These are phyloP conservation scores for Allobates femoralis DNA, from an alignment of 2,797 vertebrate genomes.

Conservation along the genomic window DNA sequence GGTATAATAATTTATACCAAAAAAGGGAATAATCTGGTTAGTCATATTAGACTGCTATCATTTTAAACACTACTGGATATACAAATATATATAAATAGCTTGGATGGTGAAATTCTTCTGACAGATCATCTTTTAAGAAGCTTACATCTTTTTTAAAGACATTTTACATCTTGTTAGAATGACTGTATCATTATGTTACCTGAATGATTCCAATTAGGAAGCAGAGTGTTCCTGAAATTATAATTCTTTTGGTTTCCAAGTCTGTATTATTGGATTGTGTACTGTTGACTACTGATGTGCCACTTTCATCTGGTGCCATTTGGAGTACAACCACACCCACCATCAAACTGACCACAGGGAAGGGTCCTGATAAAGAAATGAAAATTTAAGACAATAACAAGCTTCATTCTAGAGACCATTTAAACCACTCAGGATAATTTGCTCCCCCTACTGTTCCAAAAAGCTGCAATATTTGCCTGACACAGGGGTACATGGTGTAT, in stretches of 20 bases:
- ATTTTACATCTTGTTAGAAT: neutral
- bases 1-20: no score
- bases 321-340: conserved; percentile 21
- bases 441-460: no score
- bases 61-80: no score
- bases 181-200: conserved; percentile 5
- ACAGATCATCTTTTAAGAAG: no score
- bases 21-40: no score
- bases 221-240: conserved; percentile 46
- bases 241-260: conserved; percentile 6
- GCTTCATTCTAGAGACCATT: neutral
- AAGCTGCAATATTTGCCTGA: no score
- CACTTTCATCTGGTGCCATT: conserved; percentile 35
- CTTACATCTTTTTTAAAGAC: no score
- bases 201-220: conserved; percentile 52
- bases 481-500: no score
- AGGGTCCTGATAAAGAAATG: conserved; percentile 76
- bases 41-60: no score
- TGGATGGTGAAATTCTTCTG: no score
- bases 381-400: no score
- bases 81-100: no score
- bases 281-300: neutral
- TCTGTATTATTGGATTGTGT: neutral
- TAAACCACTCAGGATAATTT: neutral
- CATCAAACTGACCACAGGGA: conserved; percentile 80